Base-by-base conservation (phyloP, 2,888 invertebrate species). In the Drosophila kanekoi region DNA sequence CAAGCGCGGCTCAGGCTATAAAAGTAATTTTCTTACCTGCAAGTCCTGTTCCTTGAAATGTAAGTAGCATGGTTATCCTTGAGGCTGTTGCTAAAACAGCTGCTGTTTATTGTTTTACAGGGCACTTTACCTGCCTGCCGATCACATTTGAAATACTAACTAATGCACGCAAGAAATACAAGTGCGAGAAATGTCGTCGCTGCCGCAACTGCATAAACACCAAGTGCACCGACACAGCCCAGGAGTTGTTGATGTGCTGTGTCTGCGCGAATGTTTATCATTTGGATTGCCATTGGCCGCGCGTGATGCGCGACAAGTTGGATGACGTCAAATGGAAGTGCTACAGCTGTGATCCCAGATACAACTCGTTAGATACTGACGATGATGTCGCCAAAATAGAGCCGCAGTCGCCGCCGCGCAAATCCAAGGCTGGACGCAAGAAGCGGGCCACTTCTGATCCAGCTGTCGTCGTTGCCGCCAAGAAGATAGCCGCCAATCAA, bases 181-280 rank as follows among this genome's bases (percentile, higher is more conserved):
- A 97, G 85, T 98, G 98, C 91, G 96, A 96, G 54, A 96, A 96
- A 89, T 98, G 98, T 89, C 98, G 97, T 92, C 96, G 95, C 11
- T 98, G 98, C 92, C 94, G 95, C 9, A 43, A 78, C 13, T 91
- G 90, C 60, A 68, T 57, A 16, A 47, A 33, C 3, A 49, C 4
- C 14, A 68, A 53, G 14, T 37, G 9, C 14, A 8, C 2, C 0
- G 43, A 41, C 5, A 43, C 38, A 9, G 92, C 96, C 95, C 95
- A 95, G 60, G 93, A 94, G 32, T 92, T 97, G 85, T 94, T 96
- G 37, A 96, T 96, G 44, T 98, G 98, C 92, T 95, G 95, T 79
- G 94, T 95, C 35, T 98, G 98, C 91, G 96, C 96, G 45, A 96
- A 97, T 91, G 96, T 96, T 4, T 98, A 96, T 90, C 98, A 98